Conservation (phyloP, 2,888 invertebrate species). For the Ariolimax columbianus region DNA sequence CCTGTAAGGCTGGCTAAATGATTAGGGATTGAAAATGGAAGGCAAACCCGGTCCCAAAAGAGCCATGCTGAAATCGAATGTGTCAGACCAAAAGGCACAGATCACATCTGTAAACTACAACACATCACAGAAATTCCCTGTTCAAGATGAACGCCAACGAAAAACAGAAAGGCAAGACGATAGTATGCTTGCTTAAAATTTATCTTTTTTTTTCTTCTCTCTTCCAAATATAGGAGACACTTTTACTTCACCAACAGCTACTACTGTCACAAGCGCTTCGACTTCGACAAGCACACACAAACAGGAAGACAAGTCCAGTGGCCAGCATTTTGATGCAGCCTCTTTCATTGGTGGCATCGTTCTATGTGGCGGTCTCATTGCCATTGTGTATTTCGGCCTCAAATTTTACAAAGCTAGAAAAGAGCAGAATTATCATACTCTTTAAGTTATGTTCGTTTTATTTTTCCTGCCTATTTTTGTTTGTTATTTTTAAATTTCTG, state of each 20-base stretch:
- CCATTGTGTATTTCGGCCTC: slow-evolving; percentile 89
- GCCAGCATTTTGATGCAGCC: slow-evolving; percentile 75
- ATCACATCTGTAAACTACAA: too few species aligned
- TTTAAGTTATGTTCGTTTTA: slow-evolving; percentile 80
- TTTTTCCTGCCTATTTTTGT: not conserved
- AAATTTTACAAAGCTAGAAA: slow-evolving; percentile 92
- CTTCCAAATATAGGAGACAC: not conserved
- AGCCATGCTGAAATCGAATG: too few species aligned
- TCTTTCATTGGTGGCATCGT: slow-evolving; percentile 87
- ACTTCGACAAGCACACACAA: not conserved
- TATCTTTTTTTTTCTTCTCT: not conserved
- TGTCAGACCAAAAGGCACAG: too few species aligned
- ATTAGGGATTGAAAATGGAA: too few species aligned
- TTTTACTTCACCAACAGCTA: not conserved
- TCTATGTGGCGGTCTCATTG: slow-evolving; percentile 87
- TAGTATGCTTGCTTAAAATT: too few species aligned
- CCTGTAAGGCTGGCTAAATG: too few species aligned
- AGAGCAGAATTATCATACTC: slow-evolving; percentile 91
- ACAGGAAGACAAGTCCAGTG: not conserved
- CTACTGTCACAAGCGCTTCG: not conserved
- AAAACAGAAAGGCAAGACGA: too few species aligned
- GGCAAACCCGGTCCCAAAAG: too few species aligned
- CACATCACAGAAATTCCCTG: too few species aligned
- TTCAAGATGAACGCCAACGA: too few species aligned
- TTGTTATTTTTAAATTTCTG: not conserved